Percentiles rank a stretch among this genome's conserved stretches.
phyloP scores from a whole-genome alignment of 1,140 invertebrate species.

The Trichogramma pretiosum region DNA sequence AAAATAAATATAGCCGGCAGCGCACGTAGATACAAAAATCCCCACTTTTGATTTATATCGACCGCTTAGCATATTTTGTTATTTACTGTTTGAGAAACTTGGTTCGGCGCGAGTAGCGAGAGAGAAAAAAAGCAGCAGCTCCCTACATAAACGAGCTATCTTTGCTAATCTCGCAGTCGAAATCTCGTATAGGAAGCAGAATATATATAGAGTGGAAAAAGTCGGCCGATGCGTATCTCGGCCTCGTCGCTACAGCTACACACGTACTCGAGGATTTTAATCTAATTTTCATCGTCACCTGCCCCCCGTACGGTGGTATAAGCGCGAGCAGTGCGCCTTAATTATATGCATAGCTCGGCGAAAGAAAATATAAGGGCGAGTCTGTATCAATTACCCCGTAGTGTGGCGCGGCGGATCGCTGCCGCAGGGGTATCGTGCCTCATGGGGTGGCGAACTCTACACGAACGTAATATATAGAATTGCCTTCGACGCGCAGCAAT shows the following conservation, averaged over 20 bases:
- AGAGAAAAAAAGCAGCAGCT: conserved; percentile 6
- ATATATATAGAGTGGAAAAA: no score
- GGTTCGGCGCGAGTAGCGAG: neutral
- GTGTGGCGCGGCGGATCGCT: neutral
- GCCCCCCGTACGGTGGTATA: no score
- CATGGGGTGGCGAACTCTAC: conserved; percentile 6
- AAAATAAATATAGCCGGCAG: no score
- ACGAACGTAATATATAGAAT: conserved; percentile 14
- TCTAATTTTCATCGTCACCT: conserved; percentile 20
- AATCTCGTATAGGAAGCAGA: no score
- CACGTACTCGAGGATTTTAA: conserved; percentile 16
- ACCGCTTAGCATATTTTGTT: conserved; percentile 39
- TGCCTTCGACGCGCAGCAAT: conserved; percentile 22
- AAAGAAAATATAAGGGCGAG: no score
- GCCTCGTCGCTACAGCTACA: no score
- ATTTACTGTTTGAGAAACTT: conserved; percentile 34
- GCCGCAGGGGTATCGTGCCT: neutral
- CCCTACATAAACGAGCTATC: no score
- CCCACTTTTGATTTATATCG: conserved; percentile 43
- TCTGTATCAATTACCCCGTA: conserved; percentile 18
- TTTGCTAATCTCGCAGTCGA: no score
- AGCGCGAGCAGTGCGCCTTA: conserved; percentile 2
- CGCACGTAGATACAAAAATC: no score
- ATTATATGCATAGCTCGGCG: neutral
- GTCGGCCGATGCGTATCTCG: no score